A percentile compares a stretch with the other conserved stretches of the same genome.
Evolutionary conservation across 2,888 invertebrate species (phyloP).

Genomic region (Chloromyia formosa): DNA sequence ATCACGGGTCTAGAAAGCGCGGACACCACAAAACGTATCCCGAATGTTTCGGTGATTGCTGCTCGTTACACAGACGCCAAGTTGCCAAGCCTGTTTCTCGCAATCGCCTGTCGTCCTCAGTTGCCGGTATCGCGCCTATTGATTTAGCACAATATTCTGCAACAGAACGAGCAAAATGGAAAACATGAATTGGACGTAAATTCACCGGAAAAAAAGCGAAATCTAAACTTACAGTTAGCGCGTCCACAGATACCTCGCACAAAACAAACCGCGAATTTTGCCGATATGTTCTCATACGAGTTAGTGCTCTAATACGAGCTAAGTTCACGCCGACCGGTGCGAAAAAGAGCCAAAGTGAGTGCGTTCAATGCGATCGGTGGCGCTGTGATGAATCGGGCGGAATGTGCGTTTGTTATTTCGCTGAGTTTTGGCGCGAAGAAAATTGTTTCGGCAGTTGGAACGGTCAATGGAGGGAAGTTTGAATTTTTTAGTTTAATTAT

Average conservation of each 20-base stretch:
- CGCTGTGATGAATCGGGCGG: no score
- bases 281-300: no score
- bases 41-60: constrained; percentile 5
- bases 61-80: constrained; percentile 29
- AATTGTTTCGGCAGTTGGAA: no score
- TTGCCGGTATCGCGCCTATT: constrained; percentile 1
- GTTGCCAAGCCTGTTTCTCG: constrained; percentile 19
- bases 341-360: constrained; percentile 4
- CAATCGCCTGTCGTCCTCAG: not conserved
- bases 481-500: no score
- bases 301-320: not conserved
- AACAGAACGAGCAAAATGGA: not conserved
- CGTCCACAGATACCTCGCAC: constrained; percentile 25
- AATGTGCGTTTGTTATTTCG: no score
- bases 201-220: not conserved
- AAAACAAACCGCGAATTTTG: constrained; percentile 35
- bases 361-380: constrained; percentile 3
- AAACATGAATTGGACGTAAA: not conserved
- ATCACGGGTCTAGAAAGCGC: not conserved
- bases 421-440: no score
- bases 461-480: no score
- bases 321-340: constrained; percentile 21
- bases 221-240: constrained; percentile 15
- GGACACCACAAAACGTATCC: constrained; percentile 14
- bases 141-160: not conserved